Conservation (phyloP, 2,797 vertebrate genomes). For the Tiaroga cobitis region DNA sequence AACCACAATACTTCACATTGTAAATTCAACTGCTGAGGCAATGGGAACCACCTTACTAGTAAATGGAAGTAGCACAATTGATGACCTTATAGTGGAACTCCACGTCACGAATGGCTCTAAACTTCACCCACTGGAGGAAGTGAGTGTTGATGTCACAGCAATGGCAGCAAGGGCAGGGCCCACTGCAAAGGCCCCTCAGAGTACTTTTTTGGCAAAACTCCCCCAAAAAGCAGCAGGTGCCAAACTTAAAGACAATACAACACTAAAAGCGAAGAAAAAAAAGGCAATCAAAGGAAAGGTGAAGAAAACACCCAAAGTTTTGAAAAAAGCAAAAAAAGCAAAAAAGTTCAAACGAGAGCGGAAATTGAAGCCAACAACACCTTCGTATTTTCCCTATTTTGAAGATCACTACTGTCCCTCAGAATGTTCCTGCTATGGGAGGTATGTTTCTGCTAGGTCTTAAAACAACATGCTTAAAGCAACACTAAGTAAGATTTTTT, state of each 20-base stretch:
- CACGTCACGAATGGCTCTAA: conserved; percentile 39
- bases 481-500: too few species aligned
- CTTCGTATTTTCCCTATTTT: conserved; percentile 68
- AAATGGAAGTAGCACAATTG: conserved; percentile 39
- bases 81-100: conserved; percentile 52
- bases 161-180: conserved; percentile 44
- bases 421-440: conserved; percentile 73
- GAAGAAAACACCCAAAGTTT: conserved; percentile 48
- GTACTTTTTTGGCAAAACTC: conserved; percentile 11
- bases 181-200: not conserved
- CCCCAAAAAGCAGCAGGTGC: conserved; percentile 22
- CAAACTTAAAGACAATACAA: conserved; percentile 33
- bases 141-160: conserved; percentile 44
- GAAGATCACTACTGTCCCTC: conserved; percentile 71
- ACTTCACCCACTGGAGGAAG: conserved; percentile 13
- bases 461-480: not conserved
- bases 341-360: conserved; percentile 49
- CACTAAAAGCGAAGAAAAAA: conserved; percentile 42
- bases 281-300: conserved; percentile 39
- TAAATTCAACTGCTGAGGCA: conserved; percentile 18
- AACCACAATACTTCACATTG: not conserved
- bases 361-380: conserved; percentile 36
- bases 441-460: conserved; percentile 55
- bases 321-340: conserved; percentile 63
- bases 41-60: conserved; percentile 21